Evolutionary conservation across 2,113 vertebrate genomes (phyloP).

Genomic region (Xiphophorus hellerii): DNA sequence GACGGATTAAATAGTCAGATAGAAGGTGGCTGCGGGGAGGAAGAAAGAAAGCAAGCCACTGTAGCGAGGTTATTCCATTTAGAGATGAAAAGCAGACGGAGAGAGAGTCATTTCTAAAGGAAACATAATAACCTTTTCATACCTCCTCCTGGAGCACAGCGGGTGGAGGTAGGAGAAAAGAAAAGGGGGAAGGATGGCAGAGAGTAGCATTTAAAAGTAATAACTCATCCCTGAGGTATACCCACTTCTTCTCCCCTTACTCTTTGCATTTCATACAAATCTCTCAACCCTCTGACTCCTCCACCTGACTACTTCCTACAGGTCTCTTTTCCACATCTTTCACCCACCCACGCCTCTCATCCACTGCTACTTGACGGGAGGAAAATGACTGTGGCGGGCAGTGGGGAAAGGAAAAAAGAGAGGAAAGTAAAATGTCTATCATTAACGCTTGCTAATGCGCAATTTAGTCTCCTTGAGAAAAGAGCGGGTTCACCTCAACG

Average conservation of each 20-base stretch:
- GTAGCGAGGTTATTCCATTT: constrained; percentile 72
- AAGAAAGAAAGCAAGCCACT: constrained; percentile 28
- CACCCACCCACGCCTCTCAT: constrained; percentile 3
- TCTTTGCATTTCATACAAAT: constrained; percentile 65
- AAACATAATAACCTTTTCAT: constrained; percentile 81
- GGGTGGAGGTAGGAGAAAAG: constrained; percentile 28
- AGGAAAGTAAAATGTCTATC: constrained; percentile 41
- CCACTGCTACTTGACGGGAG: constrained; percentile 33
- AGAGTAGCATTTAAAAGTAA: constrained; percentile 76
- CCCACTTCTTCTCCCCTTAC: constrained; percentile 13
- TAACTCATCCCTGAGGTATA: constrained; percentile 71
- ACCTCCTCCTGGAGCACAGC: constrained; percentile 59
- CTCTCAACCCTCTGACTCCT: constrained; percentile 45
- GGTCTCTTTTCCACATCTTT: constrained; percentile 8
- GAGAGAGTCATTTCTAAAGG: constrained; percentile 73
- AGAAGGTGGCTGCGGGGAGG: constrained; percentile 22
- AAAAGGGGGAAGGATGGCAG: constrained; percentile 17
- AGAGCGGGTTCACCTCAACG: not conserved
- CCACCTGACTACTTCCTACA: constrained; percentile 8
- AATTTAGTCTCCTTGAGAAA: constrained; percentile 27
- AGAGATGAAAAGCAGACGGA: constrained; percentile 72
- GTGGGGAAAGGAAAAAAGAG: constrained; percentile 1
- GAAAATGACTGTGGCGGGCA: constrained; percentile 32
- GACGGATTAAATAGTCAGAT: constrained; percentile 36
- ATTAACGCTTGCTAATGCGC: constrained; percentile 43